These are phyloP conservation scores for Oligia latruncula DNA, from an alignment of 2,888 invertebrate genomes.

Conservation along the genomic window DNA sequence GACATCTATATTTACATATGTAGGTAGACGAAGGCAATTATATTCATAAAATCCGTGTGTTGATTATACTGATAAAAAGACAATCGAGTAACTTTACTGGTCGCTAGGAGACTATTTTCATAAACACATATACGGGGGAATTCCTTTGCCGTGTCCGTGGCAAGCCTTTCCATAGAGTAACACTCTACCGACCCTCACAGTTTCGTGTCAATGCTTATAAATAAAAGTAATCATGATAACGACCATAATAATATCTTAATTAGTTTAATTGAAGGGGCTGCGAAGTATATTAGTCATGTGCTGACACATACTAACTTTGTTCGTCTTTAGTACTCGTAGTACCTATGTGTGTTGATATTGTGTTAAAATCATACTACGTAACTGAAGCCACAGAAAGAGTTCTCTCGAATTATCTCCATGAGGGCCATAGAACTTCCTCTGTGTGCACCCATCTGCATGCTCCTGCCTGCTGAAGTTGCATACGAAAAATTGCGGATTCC, in stretches of 20 bases:
- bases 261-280: conserved; percentile 10
- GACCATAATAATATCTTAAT: conserved; percentile 7
- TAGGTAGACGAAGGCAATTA: background rate
- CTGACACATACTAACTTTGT: background rate
- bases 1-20: background rate
- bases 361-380: no score
- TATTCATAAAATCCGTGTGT: conserved; percentile 19
- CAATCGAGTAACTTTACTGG: conserved; percentile 41
- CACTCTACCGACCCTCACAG: conserved; percentile 43
- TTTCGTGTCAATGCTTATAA: conserved; percentile 52
- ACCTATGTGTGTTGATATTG: background rate
- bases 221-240: conserved; percentile 33
- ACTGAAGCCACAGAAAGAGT: background rate
- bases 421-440: background rate
- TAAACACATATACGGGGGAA: conserved; percentile 64
- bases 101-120: conserved; percentile 63
- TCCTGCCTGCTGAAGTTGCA: background rate
- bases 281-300: conserved; percentile 22
- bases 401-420: background rate
- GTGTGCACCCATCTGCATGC: background rate
- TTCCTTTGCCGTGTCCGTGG: conserved; percentile 49
- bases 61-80: conserved; percentile 36
- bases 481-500: background rate
- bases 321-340: background rate
- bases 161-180: conserved; percentile 11